Evolutionary conservation across 2,797 vertebrate genomes (phyloP), one percentile per base, ranked within the genome.

Genomic region (Ibycter americanus): DNA sequence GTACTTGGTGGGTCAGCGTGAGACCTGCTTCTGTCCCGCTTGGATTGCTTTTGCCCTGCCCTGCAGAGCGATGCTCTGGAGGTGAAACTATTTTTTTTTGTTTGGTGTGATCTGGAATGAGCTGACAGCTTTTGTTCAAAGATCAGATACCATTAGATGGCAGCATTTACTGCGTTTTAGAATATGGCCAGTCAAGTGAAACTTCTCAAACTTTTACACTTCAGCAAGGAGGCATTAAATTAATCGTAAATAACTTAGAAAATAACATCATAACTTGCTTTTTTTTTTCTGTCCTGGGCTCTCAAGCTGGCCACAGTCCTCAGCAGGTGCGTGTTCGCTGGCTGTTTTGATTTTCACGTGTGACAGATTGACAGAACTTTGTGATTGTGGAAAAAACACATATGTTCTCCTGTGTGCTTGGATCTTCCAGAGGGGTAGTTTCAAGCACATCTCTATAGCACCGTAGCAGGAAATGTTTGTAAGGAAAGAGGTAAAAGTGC

Each of bases 101-200:
- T 20, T 71, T 1, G 2, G 13, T 6, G 49, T 19, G n/a, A 74
- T 29, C 47, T 32, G 65, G n/a, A 23, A 20, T 8, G 40, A 67
- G 11, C 19, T 1, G 7, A 7, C 13, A 66, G 70, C 12, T 89
- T 63, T n/a, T 73, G 52, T 38, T 71, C 18, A 27, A 8, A 2
- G 0, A 4, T 20, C 22, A 9, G 3, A 4, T 12, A 36, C 96
- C 96, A 40, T 93, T 88, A 97, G 96, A 84, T 96, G 96, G 96
- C 96, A 96, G 94, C 96, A 95, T 96, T 95, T 55, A 25, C 93
- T 72, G 5, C 1, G 1, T 40, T 94, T 95, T 88, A 40, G 58
- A n/a, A 31, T 38, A 6, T 11, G 20, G 10, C 34, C 71, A 14
- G 6, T 11, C 22, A 21, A 17, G 38, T 25, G 42, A 49, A 63